Evolutionary conservation across 2,888 invertebrate species (phyloP), one percentile per base, ranked within the genome.

Genomic region (Drosophila pseudotakahashii): DNA sequence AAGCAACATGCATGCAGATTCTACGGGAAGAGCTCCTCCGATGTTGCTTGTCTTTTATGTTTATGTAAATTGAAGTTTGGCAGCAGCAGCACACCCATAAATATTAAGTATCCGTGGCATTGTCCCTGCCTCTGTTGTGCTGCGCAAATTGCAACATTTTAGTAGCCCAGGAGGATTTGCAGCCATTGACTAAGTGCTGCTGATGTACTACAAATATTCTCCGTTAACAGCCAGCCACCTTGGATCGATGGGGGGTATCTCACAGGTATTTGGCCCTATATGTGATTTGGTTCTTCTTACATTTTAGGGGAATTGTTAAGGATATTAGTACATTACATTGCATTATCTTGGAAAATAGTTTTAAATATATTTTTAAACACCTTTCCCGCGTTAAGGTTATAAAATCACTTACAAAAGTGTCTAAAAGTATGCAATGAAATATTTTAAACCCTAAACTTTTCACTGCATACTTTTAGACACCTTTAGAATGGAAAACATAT

Each of bases 11-110:
- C 55, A 78, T 52, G 63, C 70, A 75, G 78, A 69, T 52, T 50
- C 47, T 52, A 48, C 58, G 55, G 30, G 64, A 63, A 52, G 34
- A 60, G 55, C 26, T 62, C 68, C 67, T 62, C 66, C 50, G 68
- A 47, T 73, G 73, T 72, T 73, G 66, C 77, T 76, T 76, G 82
- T 76, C 84, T 78, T 81, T 83, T 84, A 79, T 86, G 85, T 82
- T 89, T 88, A 89, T 88, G 88, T 78, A 89, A 88, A 88, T 88
- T 86, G 86, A 86, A 88, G 81, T 82, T 82, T 64, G 61, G 67
- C 66, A 62, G 57, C 61, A 42, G 19, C 44, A 59, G 48, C 68
- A 60, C 66, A 42, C 82, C 79, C 86, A 89, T 88, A 89, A 88
- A 89, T 88, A 89, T 88, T 86, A 78, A 88, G 76, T 75, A 78